A percentile compares a stretch with the other conserved stretches of the same genome.
These are phyloP conservation scores for Emmelina monodactyla DNA, from an alignment of 2,888 invertebrate genomes.

Conservation along the genomic window DNA sequence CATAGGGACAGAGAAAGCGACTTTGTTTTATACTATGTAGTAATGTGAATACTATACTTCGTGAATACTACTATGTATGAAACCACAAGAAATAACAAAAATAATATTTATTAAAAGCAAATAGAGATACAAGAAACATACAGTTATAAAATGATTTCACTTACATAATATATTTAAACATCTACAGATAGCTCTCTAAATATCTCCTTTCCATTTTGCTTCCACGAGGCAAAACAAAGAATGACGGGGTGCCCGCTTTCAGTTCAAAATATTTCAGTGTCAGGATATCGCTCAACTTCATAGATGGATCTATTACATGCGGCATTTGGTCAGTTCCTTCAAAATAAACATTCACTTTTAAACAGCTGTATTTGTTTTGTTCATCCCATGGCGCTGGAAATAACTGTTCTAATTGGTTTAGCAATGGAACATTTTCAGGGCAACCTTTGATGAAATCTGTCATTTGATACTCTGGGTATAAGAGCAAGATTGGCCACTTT, in stretches of 20 bases:
- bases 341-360: slow-evolving; percentile 74
- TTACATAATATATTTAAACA: not conserved
- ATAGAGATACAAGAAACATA: too few species aligned
- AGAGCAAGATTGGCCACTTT: slow-evolving; percentile 86
- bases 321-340: slow-evolving; percentile 72
- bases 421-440: slow-evolving; percentile 73
- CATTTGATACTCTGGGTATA: slow-evolving; percentile 88
- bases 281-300: slow-evolving; percentile 68
- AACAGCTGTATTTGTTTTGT: slow-evolving; percentile 67
- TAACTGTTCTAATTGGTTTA: slow-evolving; percentile 55
- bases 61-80: too few species aligned
- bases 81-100: too few species aligned
- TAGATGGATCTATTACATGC: slow-evolving; percentile 61
- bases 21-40: too few species aligned
- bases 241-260: slow-evolving; percentile 72
- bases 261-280: slow-evolving; percentile 67
- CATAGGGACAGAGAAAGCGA: too few species aligned
- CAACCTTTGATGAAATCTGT: slow-evolving; percentile 89
- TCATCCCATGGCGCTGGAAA: slow-evolving; percentile 80
- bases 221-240: slow-evolving; percentile 66
- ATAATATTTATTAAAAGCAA: too few species aligned
- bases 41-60: too few species aligned
- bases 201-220: slow-evolving; percentile 66
- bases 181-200: slow-evolving; percentile 53
- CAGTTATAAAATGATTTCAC: too few species aligned